phyloP scores from a whole-genome alignment of 2,797 vertebrate species.

The Trichosurus vulpecula region DNA sequence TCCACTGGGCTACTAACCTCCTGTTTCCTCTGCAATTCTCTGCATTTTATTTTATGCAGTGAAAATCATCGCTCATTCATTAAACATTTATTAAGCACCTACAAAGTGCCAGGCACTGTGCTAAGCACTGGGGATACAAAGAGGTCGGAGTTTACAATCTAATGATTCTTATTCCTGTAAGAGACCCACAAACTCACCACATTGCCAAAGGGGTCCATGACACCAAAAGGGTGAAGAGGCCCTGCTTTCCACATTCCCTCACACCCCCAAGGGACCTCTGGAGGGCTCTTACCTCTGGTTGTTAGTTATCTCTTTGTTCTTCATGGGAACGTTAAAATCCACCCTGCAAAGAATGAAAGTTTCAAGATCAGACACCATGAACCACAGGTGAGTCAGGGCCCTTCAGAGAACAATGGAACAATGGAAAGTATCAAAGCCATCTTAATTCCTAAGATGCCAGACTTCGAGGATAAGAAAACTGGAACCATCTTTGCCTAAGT shows the following conservation, averaged over 20 bases:
- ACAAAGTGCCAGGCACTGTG: background rate
- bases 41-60: background rate
- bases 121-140: background rate
- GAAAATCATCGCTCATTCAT: too few species aligned
- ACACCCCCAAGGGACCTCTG: background rate
- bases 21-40: background rate
- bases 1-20: background rate
- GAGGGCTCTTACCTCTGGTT: slow-evolving; percentile 93
- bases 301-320: slow-evolving; percentile 98
- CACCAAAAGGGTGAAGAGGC: background rate
- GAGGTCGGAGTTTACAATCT: background rate
- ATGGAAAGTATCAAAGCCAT: slow-evolving; percentile 11
- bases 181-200: background rate
- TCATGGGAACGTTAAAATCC: slow-evolving; percentile 99
- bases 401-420: slow-evolving; percentile 36
- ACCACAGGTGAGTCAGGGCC: slow-evolving; percentile 17
- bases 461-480: slow-evolving; percentile 30
- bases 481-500: slow-evolving; percentile 29
- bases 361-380: slow-evolving; percentile 38
- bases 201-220: background rate
- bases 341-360: slow-evolving; percentile 87
- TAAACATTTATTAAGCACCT: background rate
- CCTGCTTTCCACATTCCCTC: background rate
- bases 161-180: background rate
- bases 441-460: slow-evolving; percentile 19